phyloP scores from a whole-genome alignment of 2,888 invertebrate genomes.

The Lingula anatina region DNA sequence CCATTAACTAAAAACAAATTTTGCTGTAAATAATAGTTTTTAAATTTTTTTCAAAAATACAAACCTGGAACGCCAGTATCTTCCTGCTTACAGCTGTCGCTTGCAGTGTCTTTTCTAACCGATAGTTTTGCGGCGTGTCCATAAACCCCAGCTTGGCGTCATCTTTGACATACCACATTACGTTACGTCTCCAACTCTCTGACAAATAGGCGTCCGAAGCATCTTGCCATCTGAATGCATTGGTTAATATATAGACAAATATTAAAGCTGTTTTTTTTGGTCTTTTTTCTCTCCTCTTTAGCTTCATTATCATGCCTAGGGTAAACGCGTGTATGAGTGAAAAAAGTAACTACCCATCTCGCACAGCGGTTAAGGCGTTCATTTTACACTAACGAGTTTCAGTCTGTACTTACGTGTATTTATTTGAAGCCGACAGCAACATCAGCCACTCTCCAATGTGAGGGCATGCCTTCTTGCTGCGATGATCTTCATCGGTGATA shows the following conservation, averaged over 20 bases:
- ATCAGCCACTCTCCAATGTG: conserved; percentile 40
- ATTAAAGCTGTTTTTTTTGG: too few species aligned
- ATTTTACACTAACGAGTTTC: background rate
- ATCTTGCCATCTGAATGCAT: conserved; percentile 36
- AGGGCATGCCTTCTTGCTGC: conserved; percentile 33
- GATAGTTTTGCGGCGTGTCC: conserved; percentile 26
- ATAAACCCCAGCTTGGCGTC: conserved; percentile 30
- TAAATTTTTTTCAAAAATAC: too few species aligned
- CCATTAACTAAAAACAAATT: too few species aligned
- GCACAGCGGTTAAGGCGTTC: background rate
- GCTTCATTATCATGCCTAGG: too few species aligned
- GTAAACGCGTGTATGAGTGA: too few species aligned
- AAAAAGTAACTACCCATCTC: too few species aligned
- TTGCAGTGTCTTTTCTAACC: conserved; percentile 22
- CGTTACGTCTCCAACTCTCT: conserved; percentile 32
- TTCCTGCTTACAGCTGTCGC: conserved; percentile 35
- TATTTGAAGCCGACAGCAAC: conserved; percentile 28
- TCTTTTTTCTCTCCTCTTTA: too few species aligned
- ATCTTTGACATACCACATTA: conserved; percentile 44
- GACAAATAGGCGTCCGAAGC: conserved; percentile 31
- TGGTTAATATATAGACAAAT: too few species aligned
- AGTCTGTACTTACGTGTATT: conserved; percentile 21
- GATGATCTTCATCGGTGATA: conserved; percentile 23
- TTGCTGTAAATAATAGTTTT: too few species aligned
- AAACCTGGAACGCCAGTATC: conserved; percentile 34